Conservation (phyloP, 30 jellyfish, hydroid and myxozoan species). For the Aurelia coerulea region DNA sequence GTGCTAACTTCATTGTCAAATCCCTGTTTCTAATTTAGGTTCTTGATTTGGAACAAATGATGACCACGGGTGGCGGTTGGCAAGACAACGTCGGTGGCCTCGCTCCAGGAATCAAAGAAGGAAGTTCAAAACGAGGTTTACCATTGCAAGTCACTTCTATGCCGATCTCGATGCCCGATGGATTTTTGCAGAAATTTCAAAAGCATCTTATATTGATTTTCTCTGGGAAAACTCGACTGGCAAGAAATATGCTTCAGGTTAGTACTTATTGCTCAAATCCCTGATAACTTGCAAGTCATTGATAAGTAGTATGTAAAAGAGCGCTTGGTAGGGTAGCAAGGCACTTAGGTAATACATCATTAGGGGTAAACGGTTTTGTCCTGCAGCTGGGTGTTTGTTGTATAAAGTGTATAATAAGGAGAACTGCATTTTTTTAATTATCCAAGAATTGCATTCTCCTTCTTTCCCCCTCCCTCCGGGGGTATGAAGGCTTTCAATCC, state of each 20-base stretch:
- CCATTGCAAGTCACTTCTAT: slow-evolving; percentile 78
- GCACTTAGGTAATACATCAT: no score
- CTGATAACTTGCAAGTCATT: no score
- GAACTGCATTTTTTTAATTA: no score
- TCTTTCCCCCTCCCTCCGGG: no score
- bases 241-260: slow-evolving; percentile 96
- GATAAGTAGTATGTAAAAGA: no score
- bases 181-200: slow-evolving; percentile 76
- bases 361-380: no score
- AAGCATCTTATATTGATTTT: slow-evolving; percentile 87
- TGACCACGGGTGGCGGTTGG: slow-evolving; percentile 99
- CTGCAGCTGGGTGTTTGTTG: no score
- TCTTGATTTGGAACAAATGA: slow-evolving; percentile 91
- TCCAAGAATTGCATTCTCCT: no score
- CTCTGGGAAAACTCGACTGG: slow-evolving; percentile 97
- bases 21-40: slow-evolving; percentile 51
- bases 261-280: not conserved
- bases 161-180: slow-evolving; percentile 79
- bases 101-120: slow-evolving; percentile 90
- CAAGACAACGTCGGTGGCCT: slow-evolving; percentile 99
- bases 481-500: no score
- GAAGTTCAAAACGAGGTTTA: slow-evolving; percentile 81
- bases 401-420: no score
- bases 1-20: no score
- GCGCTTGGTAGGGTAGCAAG: no score